phyloP scores from a whole-genome alignment of 2,888 invertebrate species.

The Torymus tubicola region DNA sequence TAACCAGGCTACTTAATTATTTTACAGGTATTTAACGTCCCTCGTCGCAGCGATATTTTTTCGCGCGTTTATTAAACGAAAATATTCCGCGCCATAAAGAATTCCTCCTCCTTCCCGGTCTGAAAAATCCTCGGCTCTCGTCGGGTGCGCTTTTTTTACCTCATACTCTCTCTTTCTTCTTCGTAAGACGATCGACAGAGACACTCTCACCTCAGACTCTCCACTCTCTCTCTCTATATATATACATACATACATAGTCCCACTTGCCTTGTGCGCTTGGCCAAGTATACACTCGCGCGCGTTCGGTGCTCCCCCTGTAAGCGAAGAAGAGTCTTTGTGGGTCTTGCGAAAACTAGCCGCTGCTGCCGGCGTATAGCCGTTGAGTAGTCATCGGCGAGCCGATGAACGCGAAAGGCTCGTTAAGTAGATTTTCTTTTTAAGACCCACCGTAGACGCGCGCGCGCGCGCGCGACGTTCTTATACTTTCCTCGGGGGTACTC shows the following conservation, averaged over 20 bases:
- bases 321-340: slow-evolving; percentile 4
- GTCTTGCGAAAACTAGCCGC: slow-evolving; percentile 22
- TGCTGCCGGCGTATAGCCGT: not conserved
- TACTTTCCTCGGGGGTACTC: slow-evolving; percentile 27
- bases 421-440: slow-evolving; percentile 46
- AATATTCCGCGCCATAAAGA: not conserved
- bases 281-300: slow-evolving; percentile 8
- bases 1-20: too few relatives aligned
- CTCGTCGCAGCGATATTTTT: too few relatives aligned
- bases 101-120: too few relatives aligned
- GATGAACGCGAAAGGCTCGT: slow-evolving; percentile 60
- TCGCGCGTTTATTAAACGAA: not conserved
- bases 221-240: too few relatives aligned
- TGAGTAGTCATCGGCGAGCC: slow-evolving; percentile 43
- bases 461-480: slow-evolving; percentile 30
- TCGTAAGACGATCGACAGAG: slow-evolving; percentile 26
- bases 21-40: too few relatives aligned
- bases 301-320: not conserved
- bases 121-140: too few relatives aligned
- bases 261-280: not conserved
- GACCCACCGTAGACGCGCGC: slow-evolving; percentile 4
- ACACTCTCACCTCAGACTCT: slow-evolving; percentile 25
- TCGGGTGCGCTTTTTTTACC: too few relatives aligned
- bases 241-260: not conserved
- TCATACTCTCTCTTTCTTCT: too few relatives aligned